phyloP scores from a whole-genome alignment of 2,888 invertebrate genomes.

The Monoplex corrugatus region DNA sequence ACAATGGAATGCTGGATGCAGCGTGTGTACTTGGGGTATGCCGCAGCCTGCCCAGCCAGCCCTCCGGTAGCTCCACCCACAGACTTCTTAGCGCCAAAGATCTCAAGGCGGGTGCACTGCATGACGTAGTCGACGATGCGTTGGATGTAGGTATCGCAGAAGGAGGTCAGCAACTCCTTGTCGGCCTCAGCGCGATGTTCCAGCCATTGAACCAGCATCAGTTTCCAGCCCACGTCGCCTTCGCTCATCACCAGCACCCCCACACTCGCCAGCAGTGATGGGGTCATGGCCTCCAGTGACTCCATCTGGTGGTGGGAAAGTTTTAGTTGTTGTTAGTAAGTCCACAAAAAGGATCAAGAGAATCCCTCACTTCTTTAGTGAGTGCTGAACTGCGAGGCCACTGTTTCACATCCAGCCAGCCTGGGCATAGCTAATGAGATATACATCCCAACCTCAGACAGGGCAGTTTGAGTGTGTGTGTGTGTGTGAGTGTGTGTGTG shows the following conservation, averaged over 20 bases:
- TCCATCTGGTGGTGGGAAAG: slow-evolving; percentile 68
- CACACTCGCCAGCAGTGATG: slow-evolving; percentile 77
- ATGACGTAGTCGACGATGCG: slow-evolving; percentile 72
- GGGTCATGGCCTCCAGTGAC: slow-evolving; percentile 74
- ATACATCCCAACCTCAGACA: too few species aligned
- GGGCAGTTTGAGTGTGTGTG: background rate
- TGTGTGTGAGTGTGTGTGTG: background rate
- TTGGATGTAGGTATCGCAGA: slow-evolving; percentile 76
- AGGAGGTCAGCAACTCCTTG: slow-evolving; percentile 70
- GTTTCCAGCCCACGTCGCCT: slow-evolving; percentile 79
- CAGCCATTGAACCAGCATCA: slow-evolving; percentile 79
- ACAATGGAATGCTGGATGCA: slow-evolving; percentile 74
- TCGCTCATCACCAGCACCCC: slow-evolving; percentile 77
- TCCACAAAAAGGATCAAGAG: too few species aligned
- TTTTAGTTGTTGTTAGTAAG: background rate
- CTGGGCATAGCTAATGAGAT: too few species aligned
- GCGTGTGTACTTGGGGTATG: slow-evolving; percentile 66
- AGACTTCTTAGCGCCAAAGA: slow-evolving; percentile 61
- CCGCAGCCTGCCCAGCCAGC: too few species aligned
- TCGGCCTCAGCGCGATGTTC: slow-evolving; percentile 75
- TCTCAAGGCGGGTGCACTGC: slow-evolving; percentile 71
- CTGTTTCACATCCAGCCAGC: too few species aligned
- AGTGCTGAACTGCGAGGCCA: too few species aligned
- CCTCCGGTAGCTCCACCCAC: background rate
- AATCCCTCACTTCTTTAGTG: too few species aligned